A percentile compares a stretch with the other conserved stretches of the same genome.
phyloP scores from a whole-genome alignment of 1,140 invertebrate genomes.

The Megathymus violae region DNA sequence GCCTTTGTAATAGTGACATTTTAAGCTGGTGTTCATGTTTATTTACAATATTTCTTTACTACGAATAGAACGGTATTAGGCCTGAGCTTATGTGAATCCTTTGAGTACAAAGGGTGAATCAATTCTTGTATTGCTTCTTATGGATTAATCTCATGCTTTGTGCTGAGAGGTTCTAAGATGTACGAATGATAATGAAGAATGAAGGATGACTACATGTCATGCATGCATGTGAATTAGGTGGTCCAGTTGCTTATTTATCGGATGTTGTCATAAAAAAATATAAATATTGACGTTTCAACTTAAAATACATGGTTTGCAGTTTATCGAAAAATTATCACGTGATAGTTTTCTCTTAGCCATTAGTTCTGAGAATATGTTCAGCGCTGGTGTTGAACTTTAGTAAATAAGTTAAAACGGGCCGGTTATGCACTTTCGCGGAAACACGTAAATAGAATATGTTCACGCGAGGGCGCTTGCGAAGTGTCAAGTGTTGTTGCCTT shows the following conservation, averaged over 20 bases:
- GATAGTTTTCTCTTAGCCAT: background rate
- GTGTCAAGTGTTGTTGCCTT: background rate
- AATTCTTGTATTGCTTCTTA: background rate
- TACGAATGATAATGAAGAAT: too few relatives aligned
- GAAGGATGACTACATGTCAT: too few relatives aligned
- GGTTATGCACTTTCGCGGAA: conserved; percentile 3
- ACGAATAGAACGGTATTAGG: background rate
- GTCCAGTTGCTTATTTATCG: too few relatives aligned
- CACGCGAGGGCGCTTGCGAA: background rate
- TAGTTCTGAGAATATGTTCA: background rate
- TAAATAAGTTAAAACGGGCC: conserved; percentile 1
- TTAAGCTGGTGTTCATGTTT: too few relatives aligned
- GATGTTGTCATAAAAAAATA: too few relatives aligned
- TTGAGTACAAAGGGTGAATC: background rate
- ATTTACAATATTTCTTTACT: too few relatives aligned
- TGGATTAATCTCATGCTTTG: background rate
- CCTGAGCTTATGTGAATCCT: background rate
- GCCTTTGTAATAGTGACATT: too few relatives aligned
- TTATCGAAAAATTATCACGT: too few relatives aligned
- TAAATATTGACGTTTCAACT: too few relatives aligned
- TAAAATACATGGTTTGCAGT: too few relatives aligned
- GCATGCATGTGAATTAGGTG: too few relatives aligned
- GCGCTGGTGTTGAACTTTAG: background rate
- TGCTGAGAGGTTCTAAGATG: too few relatives aligned
- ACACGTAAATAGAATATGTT: conserved; percentile 12